Base-by-base conservation (phyloP, 2,888 invertebrate genomes). In the Metalampra italica region DNA sequence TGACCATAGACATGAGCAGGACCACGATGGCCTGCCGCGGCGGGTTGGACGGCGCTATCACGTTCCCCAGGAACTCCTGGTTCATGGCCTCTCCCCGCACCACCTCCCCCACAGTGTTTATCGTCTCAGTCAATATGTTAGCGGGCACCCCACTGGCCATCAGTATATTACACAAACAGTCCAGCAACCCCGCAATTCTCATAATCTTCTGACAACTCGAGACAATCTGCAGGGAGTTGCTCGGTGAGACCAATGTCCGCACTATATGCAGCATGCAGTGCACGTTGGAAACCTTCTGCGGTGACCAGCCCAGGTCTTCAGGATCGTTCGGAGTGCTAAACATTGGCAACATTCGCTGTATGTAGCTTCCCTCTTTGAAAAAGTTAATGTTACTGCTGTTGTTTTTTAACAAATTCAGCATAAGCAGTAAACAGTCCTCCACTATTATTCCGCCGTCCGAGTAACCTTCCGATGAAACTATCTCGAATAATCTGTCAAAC, bases 371-470 rank as follows among this genome's bases (percentile, higher is more conserved):
- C 90, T 99, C 99, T 84, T 98, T 97, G 76, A 99, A 99, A 73
- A 98, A 98, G 75, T 97, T 98, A 60, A 99, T 99, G 83, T 99
- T 99, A 64, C 98, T 98, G 11, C 96, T 93, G 76, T 99, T 99
- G 69, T 97, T 98, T 71, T 95, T 95, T 11, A 99, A 83, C 46
- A 99, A 90, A 86, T 98, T 99, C 48, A 98, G 84, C 92, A 99
- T 94, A 3, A 99, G 90, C 39, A 97, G 89, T 3, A 99, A 89
- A 78, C 99, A 99, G 82, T 99, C 99, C 90, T 99, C 98, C 0
- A 99, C 98, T 0, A 99, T 97, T 47, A 99, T 98, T 54, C 98
- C 98, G 43, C 98, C 98, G 75, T 98, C 97, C 1, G 96, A 95
- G 63, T 94, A 95, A 3, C 98, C 98, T 82, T 99, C 99, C 50